Conservation (phyloP, 2,113 vertebrate genomes). For the Panthera uncia region DNA sequence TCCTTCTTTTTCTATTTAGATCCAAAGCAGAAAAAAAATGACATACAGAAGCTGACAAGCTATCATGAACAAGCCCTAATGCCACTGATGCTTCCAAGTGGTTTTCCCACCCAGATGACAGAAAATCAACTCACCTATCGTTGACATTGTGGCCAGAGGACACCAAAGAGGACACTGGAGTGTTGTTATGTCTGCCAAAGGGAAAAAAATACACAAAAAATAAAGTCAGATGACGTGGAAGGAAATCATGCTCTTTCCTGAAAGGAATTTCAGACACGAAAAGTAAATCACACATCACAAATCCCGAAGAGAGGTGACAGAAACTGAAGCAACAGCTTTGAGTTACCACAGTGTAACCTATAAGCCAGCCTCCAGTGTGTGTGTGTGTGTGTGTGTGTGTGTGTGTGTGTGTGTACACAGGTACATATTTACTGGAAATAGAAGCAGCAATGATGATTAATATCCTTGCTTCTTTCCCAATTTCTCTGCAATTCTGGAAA, state of each 20-base stretch:
- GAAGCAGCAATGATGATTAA: background rate
- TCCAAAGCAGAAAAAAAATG: background rate
- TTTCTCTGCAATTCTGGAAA: background rate
- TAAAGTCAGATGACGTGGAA: background rate
- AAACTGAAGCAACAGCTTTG: background rate
- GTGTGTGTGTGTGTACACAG: background rate
- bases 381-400: no score
- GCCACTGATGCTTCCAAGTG: background rate
- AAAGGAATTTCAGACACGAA: background rate
- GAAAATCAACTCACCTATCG: background rate
- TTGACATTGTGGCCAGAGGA: background rate
- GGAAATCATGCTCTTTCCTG: background rate
- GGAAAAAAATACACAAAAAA: background rate
- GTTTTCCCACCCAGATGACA: background rate
- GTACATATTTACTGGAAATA: background rate
- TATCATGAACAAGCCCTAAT: no score
- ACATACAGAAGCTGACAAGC: background rate
- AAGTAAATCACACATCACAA: background rate
- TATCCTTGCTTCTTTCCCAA: background rate
- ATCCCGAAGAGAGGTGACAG: background rate
- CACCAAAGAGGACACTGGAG: background rate
- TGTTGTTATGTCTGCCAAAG: background rate
- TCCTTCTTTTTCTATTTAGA: background rate
- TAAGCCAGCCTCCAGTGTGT: background rate
- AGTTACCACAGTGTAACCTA: background rate